phyloP scores from a whole-genome alignment of 2,888 invertebrate genomes.

The Prenolepis imparis region DNA sequence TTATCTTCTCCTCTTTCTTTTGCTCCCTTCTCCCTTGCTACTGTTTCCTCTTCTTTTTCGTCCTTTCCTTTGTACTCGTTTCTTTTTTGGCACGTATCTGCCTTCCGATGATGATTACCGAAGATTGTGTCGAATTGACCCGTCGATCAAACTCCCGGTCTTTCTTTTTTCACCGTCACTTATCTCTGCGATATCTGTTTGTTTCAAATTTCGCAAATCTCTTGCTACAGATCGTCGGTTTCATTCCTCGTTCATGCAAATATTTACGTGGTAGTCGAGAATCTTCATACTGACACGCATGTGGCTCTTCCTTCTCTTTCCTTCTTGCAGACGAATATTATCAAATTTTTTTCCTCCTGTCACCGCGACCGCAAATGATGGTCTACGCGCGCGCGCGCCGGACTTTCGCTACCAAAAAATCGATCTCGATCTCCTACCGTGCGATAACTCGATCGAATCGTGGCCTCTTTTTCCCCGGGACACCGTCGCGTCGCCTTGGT shows the following conservation, averaged over 20 bases:
- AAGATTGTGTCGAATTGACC: slow-evolving; percentile 34
- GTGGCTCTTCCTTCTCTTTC: background rate
- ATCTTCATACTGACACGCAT: background rate
- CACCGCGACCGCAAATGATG: slow-evolving; percentile 40
- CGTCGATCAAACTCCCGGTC: slow-evolving; percentile 37
- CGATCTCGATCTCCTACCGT: slow-evolving; percentile 25
- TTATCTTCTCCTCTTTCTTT: slow-evolving; percentile 45
- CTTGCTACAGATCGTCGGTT: slow-evolving; percentile 24
- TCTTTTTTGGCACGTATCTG: slow-evolving; percentile 20
- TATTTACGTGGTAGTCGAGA: slow-evolving; percentile 22
- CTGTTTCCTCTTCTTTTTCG: slow-evolving; percentile 49
- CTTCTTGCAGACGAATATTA: background rate
- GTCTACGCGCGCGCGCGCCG: slow-evolving; percentile 29
- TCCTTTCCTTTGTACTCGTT: slow-evolving; percentile 25
- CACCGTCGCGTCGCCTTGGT: slow-evolving; percentile 1
- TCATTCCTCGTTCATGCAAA: slow-evolving; percentile 37
- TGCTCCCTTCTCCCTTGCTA: slow-evolving; percentile 26
- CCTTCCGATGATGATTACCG: slow-evolving; percentile 24
- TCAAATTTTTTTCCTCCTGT: slow-evolving; percentile 29
- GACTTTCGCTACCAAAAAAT: slow-evolving; percentile 48
- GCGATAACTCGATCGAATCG: slow-evolving; percentile 37
- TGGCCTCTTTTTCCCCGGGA: slow-evolving; percentile 23
- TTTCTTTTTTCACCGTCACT: slow-evolving; percentile 39
- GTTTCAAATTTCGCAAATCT: slow-evolving; percentile 41
- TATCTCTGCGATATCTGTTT: slow-evolving; percentile 34